These are phyloP conservation scores for Mycalesis mineus DNA, from an alignment of 2,888 invertebrate genomes.

Conservation along the genomic window DNA sequence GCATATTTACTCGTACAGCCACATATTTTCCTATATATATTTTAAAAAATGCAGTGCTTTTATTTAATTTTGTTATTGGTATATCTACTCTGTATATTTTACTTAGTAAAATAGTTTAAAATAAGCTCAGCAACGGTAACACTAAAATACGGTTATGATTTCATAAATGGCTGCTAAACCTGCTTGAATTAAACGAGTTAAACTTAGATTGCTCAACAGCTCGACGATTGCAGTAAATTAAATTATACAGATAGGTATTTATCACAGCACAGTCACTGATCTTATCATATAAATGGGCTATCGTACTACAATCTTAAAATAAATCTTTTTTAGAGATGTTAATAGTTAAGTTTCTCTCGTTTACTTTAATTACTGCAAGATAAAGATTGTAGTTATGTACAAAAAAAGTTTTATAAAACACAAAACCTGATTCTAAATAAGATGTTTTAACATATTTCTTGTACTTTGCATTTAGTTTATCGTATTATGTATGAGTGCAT, in stretches of 20 bases:
- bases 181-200: constrained; percentile 8
- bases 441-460: not conserved
- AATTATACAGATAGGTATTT: not conserved
- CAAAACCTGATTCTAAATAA: not conserved
- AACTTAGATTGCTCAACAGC: not conserved
- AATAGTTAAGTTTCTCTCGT: not conserved
- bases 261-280: not conserved
- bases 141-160: constrained; percentile 15
- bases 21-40: too few species aligned
- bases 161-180: not conserved
- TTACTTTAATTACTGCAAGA: not conserved
- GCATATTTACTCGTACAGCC: too few species aligned
- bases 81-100: too few species aligned
- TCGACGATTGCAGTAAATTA: not conserved
- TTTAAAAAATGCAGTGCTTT: too few species aligned
- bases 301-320: not conserved
- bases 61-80: too few species aligned
- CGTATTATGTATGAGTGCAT: not conserved
- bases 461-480: not conserved
- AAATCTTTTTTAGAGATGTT: not conserved
- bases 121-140: not conserved
- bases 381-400: not conserved
- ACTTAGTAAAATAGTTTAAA: too few species aligned
- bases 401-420: not conserved
- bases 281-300: not conserved